Evolutionary conservation across 2,113 vertebrate species (phyloP).

Genomic region (Lasiurus borealis): DNA sequence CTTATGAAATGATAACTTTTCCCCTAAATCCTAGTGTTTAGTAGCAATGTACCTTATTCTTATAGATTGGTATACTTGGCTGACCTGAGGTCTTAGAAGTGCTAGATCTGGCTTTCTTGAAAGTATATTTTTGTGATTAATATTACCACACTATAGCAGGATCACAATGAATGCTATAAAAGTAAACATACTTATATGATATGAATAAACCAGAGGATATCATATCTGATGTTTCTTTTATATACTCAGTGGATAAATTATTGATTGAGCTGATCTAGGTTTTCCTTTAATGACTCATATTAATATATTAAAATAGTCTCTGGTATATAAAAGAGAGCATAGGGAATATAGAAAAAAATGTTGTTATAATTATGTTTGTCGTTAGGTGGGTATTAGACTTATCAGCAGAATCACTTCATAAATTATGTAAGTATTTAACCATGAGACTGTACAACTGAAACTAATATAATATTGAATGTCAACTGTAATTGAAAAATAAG

Average conservation of each 20-base stretch:
- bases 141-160: background rate
- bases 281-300: background rate
- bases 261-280: background rate
- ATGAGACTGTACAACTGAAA: background rate
- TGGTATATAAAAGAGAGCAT: background rate
- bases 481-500: background rate
- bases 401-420: background rate
- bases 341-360: background rate
- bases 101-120: conserved; percentile 5
- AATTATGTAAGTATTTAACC: background rate
- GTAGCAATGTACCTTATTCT: background rate
- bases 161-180: background rate
- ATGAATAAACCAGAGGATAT: background rate
- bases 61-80: background rate
- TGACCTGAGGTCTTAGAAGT: background rate
- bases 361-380: background rate
- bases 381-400: background rate
- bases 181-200: background rate
- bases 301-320: background rate
- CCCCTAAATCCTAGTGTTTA: background rate
- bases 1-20: conserved; percentile 24
- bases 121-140: background rate
- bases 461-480: background rate
- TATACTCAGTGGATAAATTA: background rate
- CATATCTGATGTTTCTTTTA: background rate